Conservation (phyloP, 2,113 vertebrate species). For the Pangasianodon hypophthalmus region DNA sequence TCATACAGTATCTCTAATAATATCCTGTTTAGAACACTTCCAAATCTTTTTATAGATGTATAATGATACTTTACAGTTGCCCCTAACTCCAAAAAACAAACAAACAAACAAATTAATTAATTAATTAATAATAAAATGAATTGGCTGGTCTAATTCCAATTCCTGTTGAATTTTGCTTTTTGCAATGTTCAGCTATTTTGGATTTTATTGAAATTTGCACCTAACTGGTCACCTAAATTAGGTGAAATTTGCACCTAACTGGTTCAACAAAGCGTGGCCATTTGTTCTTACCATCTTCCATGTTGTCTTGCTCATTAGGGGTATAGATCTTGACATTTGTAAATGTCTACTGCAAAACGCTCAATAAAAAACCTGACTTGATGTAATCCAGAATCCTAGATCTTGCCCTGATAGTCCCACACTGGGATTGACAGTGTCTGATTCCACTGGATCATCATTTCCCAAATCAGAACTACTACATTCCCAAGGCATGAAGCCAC, state of each 20-base stretch:
- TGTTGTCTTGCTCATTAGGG: neutral
- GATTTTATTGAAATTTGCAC: neutral
- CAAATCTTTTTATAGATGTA: neutral
- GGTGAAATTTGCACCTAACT: neutral
- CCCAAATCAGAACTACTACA: constrained; percentile 13
- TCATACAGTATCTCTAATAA: neutral
- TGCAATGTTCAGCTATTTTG: neutral
- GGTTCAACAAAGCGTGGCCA: neutral
- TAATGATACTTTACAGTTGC: neutral
- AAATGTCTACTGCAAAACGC: neutral
- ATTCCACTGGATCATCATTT: neutral
- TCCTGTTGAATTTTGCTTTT: neutral
- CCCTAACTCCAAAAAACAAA: neutral
- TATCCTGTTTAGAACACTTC: neutral
- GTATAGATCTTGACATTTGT: neutral
- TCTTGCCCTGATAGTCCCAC: constrained; percentile 1
- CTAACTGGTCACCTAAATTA: too few species aligned
- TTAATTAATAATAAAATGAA: neutral
- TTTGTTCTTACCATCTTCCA: neutral
- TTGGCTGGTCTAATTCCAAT: neutral
- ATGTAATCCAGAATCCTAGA: neutral
- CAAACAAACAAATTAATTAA: neutral
- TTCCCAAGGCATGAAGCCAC: constrained; percentile 26
- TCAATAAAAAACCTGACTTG: neutral
- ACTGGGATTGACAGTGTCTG: constrained; percentile 14